Evolutionary conservation across 2,888 invertebrate genomes (phyloP), one percentile per base, ranked within the genome.

Genomic region (Cantharis flavilabris): DNA sequence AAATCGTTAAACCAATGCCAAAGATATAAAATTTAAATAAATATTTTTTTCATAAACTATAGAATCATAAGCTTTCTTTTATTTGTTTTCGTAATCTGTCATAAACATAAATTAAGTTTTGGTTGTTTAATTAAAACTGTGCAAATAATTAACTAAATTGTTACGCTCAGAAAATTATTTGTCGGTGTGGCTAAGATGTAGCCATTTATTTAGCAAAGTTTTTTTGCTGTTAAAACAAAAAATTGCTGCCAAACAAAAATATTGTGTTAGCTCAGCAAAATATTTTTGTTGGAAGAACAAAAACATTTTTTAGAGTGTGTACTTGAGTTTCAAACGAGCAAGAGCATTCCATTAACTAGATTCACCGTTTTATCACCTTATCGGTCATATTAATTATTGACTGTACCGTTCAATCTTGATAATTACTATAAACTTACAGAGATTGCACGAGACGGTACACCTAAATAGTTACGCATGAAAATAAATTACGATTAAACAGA

Each of bases 401-500:
- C 2, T 49, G 0, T 49, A 49, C 49, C n/a, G 49, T 49, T 49
- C 7, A 49, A 49, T 49, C 49, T n/a, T 7, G 23, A 13, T 72
- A 73, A 73, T 73, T 73, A n/a, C n/a, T n/a, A 73, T 49, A 13
- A 69, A 69, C 69, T 33, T n/a, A 7, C 62, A 73, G 69, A 70
- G 69, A 73, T 73, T 73, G 65, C 62, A 20, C 26, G 14, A 73
- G 63, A 73, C 69, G 73, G 63, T 63, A 62, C n/a, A 49, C n/a
- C 49, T 69, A 73, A 73, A 69, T 62, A 63, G 62, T 18, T 69
- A 69, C 69, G 62, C 62, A 73, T 62, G 62, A 69, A 69, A 73
- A 63, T 69, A 70, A 73, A 73, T 73, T 73, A 73, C 69, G 62
- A 73, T 73, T 73, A 26, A 73, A 69, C 69, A 73, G 65, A 67